A percentile compares a stretch with the other conserved stretches of the same genome.
These are phyloP conservation scores for Cataglyphis altisquamis DNA, from an alignment of 2,888 invertebrate species.

Conservation along the genomic window DNA sequence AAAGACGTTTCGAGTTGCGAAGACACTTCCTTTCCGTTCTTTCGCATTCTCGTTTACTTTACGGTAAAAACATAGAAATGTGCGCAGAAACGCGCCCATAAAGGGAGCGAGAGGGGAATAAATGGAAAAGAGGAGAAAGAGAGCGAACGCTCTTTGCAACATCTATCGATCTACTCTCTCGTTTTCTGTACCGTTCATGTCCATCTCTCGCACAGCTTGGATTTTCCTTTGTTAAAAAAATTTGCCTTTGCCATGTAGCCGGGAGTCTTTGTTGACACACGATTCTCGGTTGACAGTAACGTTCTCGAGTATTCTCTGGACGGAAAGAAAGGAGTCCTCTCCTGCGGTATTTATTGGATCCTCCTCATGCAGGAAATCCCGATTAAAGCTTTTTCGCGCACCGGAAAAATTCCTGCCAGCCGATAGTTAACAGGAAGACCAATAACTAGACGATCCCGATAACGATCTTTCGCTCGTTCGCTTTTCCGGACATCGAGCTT, in stretches of 20 bases:
- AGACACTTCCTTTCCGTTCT: slow-evolving; percentile 18
- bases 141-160: slow-evolving; percentile 24
- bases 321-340: slow-evolving; percentile 23
- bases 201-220: not conserved
- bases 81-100: slow-evolving; percentile 4
- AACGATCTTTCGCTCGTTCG: slow-evolving; percentile 23
- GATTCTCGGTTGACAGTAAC: not conserved
- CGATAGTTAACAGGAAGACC: slow-evolving; percentile 26
- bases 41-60: slow-evolving; percentile 34
- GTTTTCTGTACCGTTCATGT: slow-evolving; percentile 20
- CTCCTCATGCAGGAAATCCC: not conserved
- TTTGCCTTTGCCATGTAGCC: slow-evolving; percentile 42
- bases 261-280: slow-evolving; percentile 35
- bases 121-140: slow-evolving; percentile 8
- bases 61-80: slow-evolving; percentile 20
- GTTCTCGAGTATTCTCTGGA: not conserved
- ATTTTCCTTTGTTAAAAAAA: slow-evolving; percentile 52
- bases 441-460: slow-evolving; percentile 27
- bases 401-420: slow-evolving; percentile 29
- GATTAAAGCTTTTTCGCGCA: slow-evolving; percentile 30
- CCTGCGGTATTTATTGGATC: slow-evolving; percentile 39
- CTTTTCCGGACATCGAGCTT: slow-evolving; percentile 2
- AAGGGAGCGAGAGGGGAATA: slow-evolving; percentile 5
- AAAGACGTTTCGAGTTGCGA: not conserved
- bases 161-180: slow-evolving; percentile 2